Conservation (phyloP, 2,113 vertebrate genomes). For the Machaerirhynchus nigripectus region DNA sequence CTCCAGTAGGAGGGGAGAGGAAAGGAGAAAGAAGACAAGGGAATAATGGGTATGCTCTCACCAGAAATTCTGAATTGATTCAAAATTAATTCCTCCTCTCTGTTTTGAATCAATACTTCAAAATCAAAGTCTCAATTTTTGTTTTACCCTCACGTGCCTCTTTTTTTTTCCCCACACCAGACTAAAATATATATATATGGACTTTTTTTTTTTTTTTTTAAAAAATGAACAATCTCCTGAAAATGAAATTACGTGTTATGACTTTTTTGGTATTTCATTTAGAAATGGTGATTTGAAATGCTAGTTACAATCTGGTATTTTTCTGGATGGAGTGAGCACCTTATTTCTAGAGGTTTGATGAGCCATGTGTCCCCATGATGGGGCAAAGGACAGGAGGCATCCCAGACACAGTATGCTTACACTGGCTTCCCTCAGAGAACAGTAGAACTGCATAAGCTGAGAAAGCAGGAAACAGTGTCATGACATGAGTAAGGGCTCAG, state of each 20-base stretch:
- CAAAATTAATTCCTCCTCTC: constrained; percentile 25
- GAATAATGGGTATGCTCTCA: neutral
- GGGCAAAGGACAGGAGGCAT: neutral
- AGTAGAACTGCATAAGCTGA: neutral
- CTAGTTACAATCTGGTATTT: neutral
- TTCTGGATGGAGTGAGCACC: neutral
- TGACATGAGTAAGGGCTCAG: neutral
- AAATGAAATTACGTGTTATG: constrained; percentile 13
- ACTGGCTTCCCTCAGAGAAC: neutral
- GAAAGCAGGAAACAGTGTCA: neutral
- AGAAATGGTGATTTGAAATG: neutral
- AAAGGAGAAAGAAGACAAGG: neutral
- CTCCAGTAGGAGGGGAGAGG: neutral
- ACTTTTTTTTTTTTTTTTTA: neutral
- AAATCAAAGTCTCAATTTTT: constrained; percentile 9
- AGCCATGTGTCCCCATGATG: neutral
- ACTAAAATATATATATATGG: neutral
- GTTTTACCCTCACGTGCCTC: neutral
- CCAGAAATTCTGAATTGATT: constrained; percentile 27
- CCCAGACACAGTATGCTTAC: neutral
- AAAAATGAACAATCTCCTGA: neutral
- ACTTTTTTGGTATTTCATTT: neutral
- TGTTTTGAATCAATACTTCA: constrained; percentile 43
- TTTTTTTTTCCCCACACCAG: neutral
- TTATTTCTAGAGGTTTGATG: neutral